A percentile compares a stretch with the other conserved stretches of the same genome.
Conservation (phyloP, 2,797 vertebrate genomes). For the Rhyacichthys aspro region DNA sequence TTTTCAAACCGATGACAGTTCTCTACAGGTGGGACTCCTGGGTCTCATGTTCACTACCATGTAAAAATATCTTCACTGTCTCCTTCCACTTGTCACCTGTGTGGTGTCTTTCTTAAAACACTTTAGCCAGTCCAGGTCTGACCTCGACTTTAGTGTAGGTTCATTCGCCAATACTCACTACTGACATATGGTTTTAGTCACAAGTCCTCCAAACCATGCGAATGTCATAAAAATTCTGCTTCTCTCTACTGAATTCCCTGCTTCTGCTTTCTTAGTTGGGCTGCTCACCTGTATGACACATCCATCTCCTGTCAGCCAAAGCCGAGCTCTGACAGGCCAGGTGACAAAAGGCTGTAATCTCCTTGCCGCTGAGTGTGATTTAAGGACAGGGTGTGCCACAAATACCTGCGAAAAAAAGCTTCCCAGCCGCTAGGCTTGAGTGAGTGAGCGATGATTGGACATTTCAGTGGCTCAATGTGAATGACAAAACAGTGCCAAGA, state of each 20-base stretch:
- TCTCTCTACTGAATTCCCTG: constrained; percentile 21
- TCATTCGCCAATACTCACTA: constrained; percentile 6
- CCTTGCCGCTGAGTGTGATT: constrained; percentile 58
- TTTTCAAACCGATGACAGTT: constrained; percentile 70
- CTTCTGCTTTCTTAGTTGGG: constrained; percentile 44
- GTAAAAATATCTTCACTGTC: constrained; percentile 27
- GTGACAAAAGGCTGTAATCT: constrained; percentile 82
- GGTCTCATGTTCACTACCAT: constrained; percentile 29
- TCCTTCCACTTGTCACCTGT: constrained; percentile 22
- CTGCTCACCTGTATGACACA: constrained; percentile 65
- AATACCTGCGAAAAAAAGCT: constrained; percentile 67
- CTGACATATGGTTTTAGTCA: constrained; percentile 16
- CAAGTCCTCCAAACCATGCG: background rate
- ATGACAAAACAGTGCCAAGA: constrained; percentile 68
- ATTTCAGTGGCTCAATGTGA: constrained; percentile 74
- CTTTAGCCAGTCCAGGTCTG: constrained; percentile 19
- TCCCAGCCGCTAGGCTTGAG: constrained; percentile 65
- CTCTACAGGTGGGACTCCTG: constrained; percentile 63
- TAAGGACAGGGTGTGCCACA: constrained; percentile 73
- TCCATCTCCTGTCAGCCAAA: constrained; percentile 61
- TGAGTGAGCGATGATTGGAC: constrained; percentile 78
- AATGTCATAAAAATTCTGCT: constrained; percentile 42
- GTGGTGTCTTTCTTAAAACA: constrained; percentile 14
- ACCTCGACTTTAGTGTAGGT: constrained; percentile 9
- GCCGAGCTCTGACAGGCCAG: constrained; percentile 65